A percentile compares a stretch with the other conserved stretches of the same genome.
These are phyloP conservation scores for Neostethus bicornis DNA, from an alignment of 2,797 vertebrate species.

Conservation along the genomic window DNA sequence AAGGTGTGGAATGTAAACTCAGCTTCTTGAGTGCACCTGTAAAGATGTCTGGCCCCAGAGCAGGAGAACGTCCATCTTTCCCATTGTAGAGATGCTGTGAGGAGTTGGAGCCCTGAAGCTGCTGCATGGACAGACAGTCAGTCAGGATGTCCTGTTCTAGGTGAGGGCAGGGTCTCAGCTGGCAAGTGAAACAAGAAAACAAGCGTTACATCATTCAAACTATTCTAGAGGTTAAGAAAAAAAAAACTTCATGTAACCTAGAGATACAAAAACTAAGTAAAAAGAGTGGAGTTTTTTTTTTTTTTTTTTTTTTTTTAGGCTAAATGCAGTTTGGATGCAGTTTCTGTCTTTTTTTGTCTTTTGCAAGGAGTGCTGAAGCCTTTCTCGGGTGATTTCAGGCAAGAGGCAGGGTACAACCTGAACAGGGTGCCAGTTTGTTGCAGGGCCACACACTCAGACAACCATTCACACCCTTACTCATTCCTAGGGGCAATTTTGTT, in stretches of 20 bases:
- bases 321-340: slow-evolving; percentile 8
- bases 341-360: too few species aligned
- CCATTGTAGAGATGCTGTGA: slow-evolving; percentile 85
- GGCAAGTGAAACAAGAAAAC: slow-evolving; percentile 35
- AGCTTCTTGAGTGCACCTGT: slow-evolving; percentile 78
- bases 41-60: slow-evolving; percentile 88
- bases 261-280: slow-evolving; percentile 35
- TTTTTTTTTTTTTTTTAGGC: slow-evolving; percentile 28
- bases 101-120: slow-evolving; percentile 84
- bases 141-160: slow-evolving; percentile 87
- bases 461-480: too few species aligned
- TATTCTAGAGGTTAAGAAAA: slow-evolving; percentile 21
- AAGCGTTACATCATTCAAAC: slow-evolving; percentile 21
- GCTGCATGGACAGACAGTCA: slow-evolving; percentile 89
- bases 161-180: slow-evolving; percentile 88
- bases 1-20: slow-evolving; percentile 9
- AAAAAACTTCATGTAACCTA: slow-evolving; percentile 39
- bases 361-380: too few species aligned
- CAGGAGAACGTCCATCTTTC: slow-evolving; percentile 82
- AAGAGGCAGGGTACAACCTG: too few species aligned
- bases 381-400: too few species aligned
- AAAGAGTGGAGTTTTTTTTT: slow-evolving; percentile 19
- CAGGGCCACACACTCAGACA: too few species aligned
- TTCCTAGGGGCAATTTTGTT: too few species aligned
- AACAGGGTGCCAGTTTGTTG: too few species aligned